Conservation (phyloP, 2,797 vertebrate species). For the Spinibarbus caldwelli region DNA sequence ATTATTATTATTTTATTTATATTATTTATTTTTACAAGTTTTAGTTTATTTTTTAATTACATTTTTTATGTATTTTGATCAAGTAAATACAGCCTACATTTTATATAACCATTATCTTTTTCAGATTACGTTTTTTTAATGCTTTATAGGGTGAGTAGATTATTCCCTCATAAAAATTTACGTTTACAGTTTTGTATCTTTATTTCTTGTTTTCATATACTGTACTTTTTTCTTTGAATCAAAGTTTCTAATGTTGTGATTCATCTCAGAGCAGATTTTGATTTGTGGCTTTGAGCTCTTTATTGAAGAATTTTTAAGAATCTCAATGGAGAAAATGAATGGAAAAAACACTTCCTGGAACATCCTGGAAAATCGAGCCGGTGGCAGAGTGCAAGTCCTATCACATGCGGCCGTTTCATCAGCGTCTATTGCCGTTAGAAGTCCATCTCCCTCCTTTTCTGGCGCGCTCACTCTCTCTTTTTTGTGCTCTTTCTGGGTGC, state of each 20-base stretch:
- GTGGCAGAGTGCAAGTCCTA: slow-evolving; percentile 33
- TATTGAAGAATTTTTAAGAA: neutral
- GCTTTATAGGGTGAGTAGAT: neutral
- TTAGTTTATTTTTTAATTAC: neutral
- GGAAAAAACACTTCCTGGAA: neutral
- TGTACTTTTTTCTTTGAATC: neutral
- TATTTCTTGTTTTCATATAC: neutral
- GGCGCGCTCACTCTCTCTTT: slow-evolving; percentile 43
- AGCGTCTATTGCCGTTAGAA: slow-evolving; percentile 44
- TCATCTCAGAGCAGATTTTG: neutral
- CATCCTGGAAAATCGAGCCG: neutral
- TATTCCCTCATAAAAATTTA: neutral
- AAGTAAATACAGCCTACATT: neutral
- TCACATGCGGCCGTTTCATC: slow-evolving; percentile 47
- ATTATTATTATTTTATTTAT: neutral
- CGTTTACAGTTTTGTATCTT: neutral
- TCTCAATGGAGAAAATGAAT: neutral
- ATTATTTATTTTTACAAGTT: too few relatives aligned
- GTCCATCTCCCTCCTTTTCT: slow-evolving; percentile 51
- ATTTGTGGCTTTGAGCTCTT: neutral
- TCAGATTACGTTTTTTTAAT: neutral
- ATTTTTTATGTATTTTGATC: neutral
- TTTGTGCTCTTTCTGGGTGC: slow-evolving; percentile 62
- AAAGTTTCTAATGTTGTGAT: neutral
- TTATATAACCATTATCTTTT: neutral